Conservation (phyloP, 2,797 vertebrate genomes). For the Knipowitschia caucasica region DNA sequence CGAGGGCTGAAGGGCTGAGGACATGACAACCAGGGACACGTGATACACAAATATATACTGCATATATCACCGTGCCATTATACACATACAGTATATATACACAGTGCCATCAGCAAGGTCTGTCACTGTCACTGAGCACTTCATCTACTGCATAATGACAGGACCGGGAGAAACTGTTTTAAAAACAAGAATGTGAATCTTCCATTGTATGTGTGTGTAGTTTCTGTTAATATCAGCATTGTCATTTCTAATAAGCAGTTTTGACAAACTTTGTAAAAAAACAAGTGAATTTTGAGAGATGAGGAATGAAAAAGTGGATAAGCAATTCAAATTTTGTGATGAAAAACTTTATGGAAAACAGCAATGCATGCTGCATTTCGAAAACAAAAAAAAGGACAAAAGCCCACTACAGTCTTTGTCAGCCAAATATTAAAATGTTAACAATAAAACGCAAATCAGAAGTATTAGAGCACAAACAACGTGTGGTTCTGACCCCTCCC, state of each 20-base stretch:
- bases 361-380: too few relatives aligned
- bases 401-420: too few relatives aligned
- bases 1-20: conserved; percentile 8
- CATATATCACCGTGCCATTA: neutral
- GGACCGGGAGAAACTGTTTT: neutral
- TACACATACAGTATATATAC: too few relatives aligned
- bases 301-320: too few relatives aligned
- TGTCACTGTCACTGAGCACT: neutral
- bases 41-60: conserved; percentile 16
- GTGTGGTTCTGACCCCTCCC: conserved; percentile 2
- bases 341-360: too few relatives aligned
- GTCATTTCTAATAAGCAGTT: too few relatives aligned
- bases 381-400: too few relatives aligned
- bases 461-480: neutral
- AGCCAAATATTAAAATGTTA: too few relatives aligned
- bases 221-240: too few relatives aligned
- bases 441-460: neutral
- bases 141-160: neutral
- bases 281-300: too few relatives aligned
- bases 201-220: neutral
- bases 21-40: conserved; percentile 24
- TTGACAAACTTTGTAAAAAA: too few relatives aligned
- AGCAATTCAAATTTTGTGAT: too few relatives aligned
- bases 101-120: neutral
- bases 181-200: neutral